These are phyloP conservation scores for Poicephalus meyeri DNA, from an alignment of 2,113 vertebrate genomes.

Conservation along the genomic window DNA sequence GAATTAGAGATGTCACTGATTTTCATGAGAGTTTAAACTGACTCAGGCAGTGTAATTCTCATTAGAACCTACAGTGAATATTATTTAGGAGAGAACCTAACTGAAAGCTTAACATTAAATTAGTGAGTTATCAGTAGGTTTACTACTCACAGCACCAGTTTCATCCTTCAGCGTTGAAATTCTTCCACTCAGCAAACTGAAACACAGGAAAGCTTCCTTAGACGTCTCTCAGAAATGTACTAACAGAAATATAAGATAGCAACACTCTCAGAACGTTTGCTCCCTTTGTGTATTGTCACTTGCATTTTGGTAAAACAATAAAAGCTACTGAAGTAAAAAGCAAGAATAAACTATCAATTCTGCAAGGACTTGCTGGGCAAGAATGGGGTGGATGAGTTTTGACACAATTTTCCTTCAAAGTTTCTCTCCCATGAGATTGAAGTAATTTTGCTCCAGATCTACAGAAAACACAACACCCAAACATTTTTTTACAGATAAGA, in stretches of 20 bases:
- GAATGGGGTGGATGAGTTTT: background rate
- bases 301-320: background rate
- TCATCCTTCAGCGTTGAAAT: conserved; percentile 98
- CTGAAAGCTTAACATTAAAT: background rate
- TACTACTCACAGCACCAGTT: conserved; percentile 97
- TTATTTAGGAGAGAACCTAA: background rate
- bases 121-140: background rate
- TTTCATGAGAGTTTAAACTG: background rate
- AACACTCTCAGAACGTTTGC: background rate
- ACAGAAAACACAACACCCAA: background rate
- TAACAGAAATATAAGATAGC: background rate
- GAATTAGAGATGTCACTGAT: background rate
- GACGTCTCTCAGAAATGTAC: background rate
- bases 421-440: background rate
- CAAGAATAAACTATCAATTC: background rate
- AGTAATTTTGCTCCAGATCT: background rate
- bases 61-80: background rate
- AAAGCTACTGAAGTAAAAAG: background rate
- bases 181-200: conserved; percentile 96
- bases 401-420: background rate
- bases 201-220: conserved; percentile 61
- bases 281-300: background rate
- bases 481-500: background rate
- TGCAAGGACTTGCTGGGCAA: background rate
- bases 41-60: background rate